Evolutionary conservation across 2,888 invertebrate genomes (phyloP), one percentile per base, ranked within the genome.

Genomic region (Epinotia brunnichana): DNA sequence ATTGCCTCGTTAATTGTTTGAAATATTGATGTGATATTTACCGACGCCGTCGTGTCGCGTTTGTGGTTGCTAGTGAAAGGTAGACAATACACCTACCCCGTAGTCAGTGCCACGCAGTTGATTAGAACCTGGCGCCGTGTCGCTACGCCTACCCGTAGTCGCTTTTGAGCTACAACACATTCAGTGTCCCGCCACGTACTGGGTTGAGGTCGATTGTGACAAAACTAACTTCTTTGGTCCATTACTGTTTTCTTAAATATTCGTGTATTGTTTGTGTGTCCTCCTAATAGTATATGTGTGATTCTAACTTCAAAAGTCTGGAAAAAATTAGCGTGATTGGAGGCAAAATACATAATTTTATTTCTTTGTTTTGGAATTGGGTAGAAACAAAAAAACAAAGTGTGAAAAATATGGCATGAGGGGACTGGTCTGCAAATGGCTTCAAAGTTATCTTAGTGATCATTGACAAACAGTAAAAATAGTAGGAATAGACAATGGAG

Each of bases 111-210:
- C 51, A 57, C 69, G 69, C 41, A 41, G 68, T 69, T 73, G 73
- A 73, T 73, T 73, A 63, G 41, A 73, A 73, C 17, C 54, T 19
- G 73, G 69, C 69, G 69, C 57, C 73, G 54, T 73, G 73, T 73
- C 53, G 51, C 51, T 17, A 68, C 73, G 73, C 73, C 73, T 63
- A 73, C 62, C 53, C 39, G 62, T 24, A 62, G 48, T 57, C 57
- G 63, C 59, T 63, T 63, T 53, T 48, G 44, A 57, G 51, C 41
- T 35, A 44, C 61, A 56, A 59, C 19, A 48, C 61, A 44, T 56
- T 35, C 56, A 19, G 44, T 29, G 54, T 21, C 60, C 24, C 51
- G 41, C n/a, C 71, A 29, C 54, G 29, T 66, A 60, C 59, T 5
- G 17, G n/a, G 17, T 53, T 35, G 56, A 53, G 21, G 21, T 24